phyloP scores from a whole-genome alignment of 2,797 vertebrate species.

The Dendrocincla tyrannina region DNA sequence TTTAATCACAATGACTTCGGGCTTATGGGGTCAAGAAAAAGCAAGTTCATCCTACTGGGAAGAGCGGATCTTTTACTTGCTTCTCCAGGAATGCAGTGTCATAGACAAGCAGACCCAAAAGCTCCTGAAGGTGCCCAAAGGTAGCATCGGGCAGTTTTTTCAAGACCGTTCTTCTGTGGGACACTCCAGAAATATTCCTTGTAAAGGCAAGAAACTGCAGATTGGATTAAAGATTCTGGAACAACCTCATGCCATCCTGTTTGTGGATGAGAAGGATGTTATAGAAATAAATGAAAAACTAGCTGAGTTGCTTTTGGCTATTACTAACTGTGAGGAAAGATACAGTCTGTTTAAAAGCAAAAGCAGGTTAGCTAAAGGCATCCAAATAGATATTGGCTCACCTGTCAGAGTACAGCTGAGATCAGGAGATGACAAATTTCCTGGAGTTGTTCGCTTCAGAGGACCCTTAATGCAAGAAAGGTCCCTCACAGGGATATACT shows the following conservation, averaged over 20 bases:
- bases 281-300: constrained; percentile 91
- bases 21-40: constrained; percentile 97
- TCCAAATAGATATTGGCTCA: constrained; percentile 91
- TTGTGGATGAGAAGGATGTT: constrained; percentile 92
- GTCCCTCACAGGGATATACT: constrained; percentile 92
- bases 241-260: constrained; percentile 89
- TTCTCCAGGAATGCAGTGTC: constrained; percentile 89
- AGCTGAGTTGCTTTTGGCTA: constrained; percentile 94
- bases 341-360: constrained; percentile 90
- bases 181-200: constrained; percentile 84
- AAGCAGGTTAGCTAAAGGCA: constrained; percentile 84
- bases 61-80: constrained; percentile 94
- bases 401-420: constrained; percentile 93
- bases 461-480: constrained; percentile 92
- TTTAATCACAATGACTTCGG: constrained; percentile 90
- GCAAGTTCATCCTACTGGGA: constrained; percentile 90
- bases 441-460: constrained; percentile 94
- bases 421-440: constrained; percentile 89
- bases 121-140: constrained; percentile 89
- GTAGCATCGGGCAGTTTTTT: constrained; percentile 92
- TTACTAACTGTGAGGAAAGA: constrained; percentile 96
- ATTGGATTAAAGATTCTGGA: constrained; percentile 92
- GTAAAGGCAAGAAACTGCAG: constrained; percentile 90
- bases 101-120: constrained; percentile 94
- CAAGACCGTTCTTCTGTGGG: constrained; percentile 92